A percentile compares a stretch with the other conserved stretches of the same genome.
These are phyloP conservation scores for Rissa tridactyla DNA, from an alignment of 2,113 vertebrate genomes.

Conservation along the genomic window DNA sequence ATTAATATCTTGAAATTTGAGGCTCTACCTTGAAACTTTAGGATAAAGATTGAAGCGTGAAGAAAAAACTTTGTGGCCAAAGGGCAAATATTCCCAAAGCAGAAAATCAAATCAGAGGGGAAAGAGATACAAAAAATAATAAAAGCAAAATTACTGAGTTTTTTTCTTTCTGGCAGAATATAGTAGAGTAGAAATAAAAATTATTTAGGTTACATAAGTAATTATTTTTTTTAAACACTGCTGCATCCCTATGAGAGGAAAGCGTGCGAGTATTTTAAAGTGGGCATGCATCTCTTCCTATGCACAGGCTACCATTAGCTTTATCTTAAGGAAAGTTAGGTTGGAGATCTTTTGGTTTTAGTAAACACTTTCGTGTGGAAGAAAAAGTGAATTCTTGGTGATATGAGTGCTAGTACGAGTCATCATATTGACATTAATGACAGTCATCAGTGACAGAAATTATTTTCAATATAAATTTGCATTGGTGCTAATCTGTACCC, in stretches of 20 bases:
- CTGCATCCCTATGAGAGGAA: too few species aligned
- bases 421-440: background rate
- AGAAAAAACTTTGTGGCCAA: background rate
- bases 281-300: background rate
- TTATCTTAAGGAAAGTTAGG: background rate
- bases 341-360: background rate
- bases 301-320: background rate
- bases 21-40: background rate
- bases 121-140: background rate
- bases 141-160: background rate
- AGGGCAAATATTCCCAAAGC: background rate
- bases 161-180: background rate
- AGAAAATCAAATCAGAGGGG: too few species aligned
- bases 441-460: background rate
- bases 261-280: too few species aligned
- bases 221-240: background rate
- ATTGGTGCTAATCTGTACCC: background rate
- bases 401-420: background rate
- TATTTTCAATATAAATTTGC: background rate
- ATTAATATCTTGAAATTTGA: background rate
- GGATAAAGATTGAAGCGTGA: background rate
- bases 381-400: background rate
- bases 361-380: background rate
- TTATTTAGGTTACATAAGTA: background rate
- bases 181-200: background rate